Evolutionary conservation across 1,140 invertebrate genomes (phyloP), one percentile per base, ranked within the genome.

Genomic region (Lepidurus apus): DNA sequence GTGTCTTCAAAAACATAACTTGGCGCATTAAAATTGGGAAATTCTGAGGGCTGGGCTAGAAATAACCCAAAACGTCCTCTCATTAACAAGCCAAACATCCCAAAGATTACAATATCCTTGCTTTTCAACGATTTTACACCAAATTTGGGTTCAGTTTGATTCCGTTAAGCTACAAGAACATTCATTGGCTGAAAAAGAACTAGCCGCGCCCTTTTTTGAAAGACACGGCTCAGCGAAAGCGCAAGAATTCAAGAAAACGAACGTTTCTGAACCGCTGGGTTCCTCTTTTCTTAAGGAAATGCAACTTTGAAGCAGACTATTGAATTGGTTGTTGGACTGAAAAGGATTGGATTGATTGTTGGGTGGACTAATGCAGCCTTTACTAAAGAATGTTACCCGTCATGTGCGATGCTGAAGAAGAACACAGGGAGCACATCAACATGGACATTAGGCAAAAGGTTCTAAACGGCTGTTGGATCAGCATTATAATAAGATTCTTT

Each of bases 1-100:
- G 53, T 65, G 53, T 65, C 53, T 65, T 65, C 53, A 65, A 65
- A 65, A 65, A 65, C 53, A 65, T 10, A 47, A 65, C 53, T 65
- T 65, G 53, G 53, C 53, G 53, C 53, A 65, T 65, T 65, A 65
- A 65, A 65, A 65, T 17, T n/a, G 21, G 13, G 53, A 65, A 65
- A 65, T n/a, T 17, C 17, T 13, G 53, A 47, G 2, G 10, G 17
- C 53, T 65, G 53, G 17, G 53, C 53, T 13, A 65, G 53, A 65
- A 65, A 65, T 13, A 65, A 65, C 17, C 53, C 53, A 13, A 65
- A 65, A 21, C 21, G 10, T 21, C 13, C 17, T 65, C 53, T 21
- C 8, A 21, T 21, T 65, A 65, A 17, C n/a, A 65, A 21, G 53
- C 21, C 6, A 65, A 65, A 47, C 10, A 47, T 2, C 10, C 17